Percentiles rank a stretch among this genome's conserved stretches.
Conservation (phyloP, 2,113 vertebrate species). For the Ceyx cyanopectus region DNA sequence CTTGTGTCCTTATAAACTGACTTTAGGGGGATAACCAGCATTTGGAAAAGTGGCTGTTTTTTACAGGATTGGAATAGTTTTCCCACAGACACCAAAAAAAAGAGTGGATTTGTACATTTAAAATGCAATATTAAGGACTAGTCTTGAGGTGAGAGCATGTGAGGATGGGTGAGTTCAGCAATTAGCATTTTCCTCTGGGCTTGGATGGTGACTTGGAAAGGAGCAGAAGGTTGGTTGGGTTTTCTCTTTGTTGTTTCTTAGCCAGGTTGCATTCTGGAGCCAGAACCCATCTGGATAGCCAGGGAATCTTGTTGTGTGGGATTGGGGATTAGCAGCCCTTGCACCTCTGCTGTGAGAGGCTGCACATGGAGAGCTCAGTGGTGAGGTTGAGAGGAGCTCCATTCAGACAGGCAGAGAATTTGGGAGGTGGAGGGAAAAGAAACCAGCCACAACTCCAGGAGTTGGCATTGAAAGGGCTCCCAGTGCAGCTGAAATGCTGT, state of each 20-base stretch:
- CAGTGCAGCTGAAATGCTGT: not conserved
- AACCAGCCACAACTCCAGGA: not conserved
- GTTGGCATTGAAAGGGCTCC: not conserved
- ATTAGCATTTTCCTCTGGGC: not conserved
- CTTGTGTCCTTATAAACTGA: not conserved
- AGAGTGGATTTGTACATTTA: not conserved
- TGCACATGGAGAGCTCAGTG: not conserved
- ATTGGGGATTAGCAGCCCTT: not conserved
- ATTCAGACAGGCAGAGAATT: not conserved
- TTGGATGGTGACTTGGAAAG: not conserved
- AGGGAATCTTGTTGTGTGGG: not conserved
- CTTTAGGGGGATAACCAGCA: not conserved
- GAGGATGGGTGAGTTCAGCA: not conserved
- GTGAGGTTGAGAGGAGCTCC: not conserved
- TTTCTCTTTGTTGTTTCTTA: not conserved
- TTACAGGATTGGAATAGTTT: accelerated
- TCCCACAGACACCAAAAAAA: not conserved
- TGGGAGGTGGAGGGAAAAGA: not conserved
- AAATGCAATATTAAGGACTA: not conserved
- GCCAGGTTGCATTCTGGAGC: not conserved
- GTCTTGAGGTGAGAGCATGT: not conserved
- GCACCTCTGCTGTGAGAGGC: not conserved
- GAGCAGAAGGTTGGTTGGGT: not conserved
- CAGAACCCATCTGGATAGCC: not conserved
- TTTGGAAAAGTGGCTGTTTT: not conserved